Conservation (phyloP, 2,113 vertebrate species). For the Apeltes quadracus region DNA sequence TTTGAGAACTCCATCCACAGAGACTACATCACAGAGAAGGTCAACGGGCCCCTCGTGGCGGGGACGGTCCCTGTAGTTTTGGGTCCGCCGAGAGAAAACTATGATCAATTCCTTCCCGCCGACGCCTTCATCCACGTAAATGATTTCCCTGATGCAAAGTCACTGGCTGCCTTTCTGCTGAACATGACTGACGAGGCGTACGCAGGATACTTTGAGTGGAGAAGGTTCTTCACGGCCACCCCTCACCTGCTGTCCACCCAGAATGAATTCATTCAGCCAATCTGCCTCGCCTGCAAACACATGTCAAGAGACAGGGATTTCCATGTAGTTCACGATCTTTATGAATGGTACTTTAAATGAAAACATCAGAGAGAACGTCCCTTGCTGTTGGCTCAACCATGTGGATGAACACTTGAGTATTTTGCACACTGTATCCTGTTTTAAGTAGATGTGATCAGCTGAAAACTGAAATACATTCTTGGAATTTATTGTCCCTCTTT, state of each 20-base stretch:
- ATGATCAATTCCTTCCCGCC: conserved; percentile 86
- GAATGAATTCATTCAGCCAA: conserved; percentile 42
- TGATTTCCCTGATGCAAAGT: conserved; percentile 85
- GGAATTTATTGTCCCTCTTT: background rate
- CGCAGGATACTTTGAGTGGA: conserved; percentile 87
- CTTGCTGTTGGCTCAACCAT: background rate
- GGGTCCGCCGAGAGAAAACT: conserved; percentile 89
- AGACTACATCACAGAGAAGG: conserved; percentile 90
- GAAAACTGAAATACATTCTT: background rate
- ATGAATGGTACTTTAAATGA: conserved; percentile 17
- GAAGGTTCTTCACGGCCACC: conserved; percentile 83
- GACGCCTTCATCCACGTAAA: conserved; percentile 89
- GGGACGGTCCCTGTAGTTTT: conserved; percentile 88
- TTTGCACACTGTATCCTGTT: background rate
- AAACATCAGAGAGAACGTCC: background rate
- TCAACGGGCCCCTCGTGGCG: conserved; percentile 84
- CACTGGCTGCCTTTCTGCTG: conserved; percentile 85
- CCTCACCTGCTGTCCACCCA: conserved; percentile 85
- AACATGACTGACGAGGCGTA: conserved; percentile 84
- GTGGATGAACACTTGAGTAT: background rate
- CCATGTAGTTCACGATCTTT: conserved; percentile 8
- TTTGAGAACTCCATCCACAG: conserved; percentile 90
- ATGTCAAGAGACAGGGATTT: conserved; percentile 5
- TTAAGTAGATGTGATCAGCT: background rate
- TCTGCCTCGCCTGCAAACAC: conserved; percentile 48